A percentile compares a stretch with the other conserved stretches of the same genome.
These are phyloP conservation scores for Cheirogaleus major DNA, from an alignment of 2,797 vertebrate genomes.

Conservation along the genomic window DNA sequence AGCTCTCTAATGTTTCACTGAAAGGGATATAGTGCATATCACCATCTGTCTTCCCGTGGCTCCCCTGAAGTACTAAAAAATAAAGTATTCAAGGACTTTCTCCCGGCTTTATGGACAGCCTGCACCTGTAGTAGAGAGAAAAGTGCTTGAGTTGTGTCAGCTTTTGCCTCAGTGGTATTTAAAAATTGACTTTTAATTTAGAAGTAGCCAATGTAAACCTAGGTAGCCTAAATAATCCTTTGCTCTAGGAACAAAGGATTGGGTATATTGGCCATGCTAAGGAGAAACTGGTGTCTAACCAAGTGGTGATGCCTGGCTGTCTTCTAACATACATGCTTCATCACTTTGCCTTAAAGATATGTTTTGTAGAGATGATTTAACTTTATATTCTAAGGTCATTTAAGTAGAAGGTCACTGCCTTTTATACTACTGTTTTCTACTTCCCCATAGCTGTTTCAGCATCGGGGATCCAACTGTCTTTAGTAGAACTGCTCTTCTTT, in stretches of 20 bases:
- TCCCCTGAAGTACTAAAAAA: neutral
- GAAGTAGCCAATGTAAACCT: neutral
- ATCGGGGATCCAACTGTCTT: neutral
- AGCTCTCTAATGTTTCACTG: neutral
- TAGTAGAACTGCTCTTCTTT: neutral
- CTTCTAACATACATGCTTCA: neutral
- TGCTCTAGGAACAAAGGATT: neutral
- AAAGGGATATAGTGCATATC: neutral
- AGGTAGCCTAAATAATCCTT: neutral
- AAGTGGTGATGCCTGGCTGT: neutral
- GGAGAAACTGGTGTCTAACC: neutral
- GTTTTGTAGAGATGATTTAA: neutral
- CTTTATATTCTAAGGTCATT: neutral
- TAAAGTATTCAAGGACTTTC: neutral
- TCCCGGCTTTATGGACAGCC: neutral
- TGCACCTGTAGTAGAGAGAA: neutral
- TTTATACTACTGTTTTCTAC: neutral
- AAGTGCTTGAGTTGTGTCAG: neutral
- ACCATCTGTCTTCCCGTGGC: neutral
- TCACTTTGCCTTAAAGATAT: neutral
- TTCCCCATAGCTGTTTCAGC: neutral
- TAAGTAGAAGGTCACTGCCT: neutral
- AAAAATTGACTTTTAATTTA: neutral
- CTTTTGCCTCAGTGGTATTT: neutral
- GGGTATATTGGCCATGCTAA: neutral